These are phyloP conservation scores for Contarinia nasturtii DNA, from an alignment of 1,140 invertebrate species.

Conservation along the genomic window DNA sequence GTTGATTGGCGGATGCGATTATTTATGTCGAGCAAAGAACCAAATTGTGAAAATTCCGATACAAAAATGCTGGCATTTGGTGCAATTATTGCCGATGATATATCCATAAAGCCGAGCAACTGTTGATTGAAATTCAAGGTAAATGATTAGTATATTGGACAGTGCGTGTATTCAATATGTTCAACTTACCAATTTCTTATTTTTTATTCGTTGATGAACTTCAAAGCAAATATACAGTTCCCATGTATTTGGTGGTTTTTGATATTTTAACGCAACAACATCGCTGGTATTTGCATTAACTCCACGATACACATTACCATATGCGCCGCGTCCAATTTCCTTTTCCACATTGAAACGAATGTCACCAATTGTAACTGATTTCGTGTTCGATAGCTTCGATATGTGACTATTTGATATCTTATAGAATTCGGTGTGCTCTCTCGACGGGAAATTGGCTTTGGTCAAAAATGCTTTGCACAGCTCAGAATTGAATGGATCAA, in stretches of 20 bases:
- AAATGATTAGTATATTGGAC: neutral
- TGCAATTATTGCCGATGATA: constrained; percentile 43
- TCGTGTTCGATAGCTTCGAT: constrained; percentile 28
- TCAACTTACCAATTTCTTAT: constrained; percentile 37
- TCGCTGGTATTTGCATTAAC: constrained; percentile 28
- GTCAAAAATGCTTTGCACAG: constrained; percentile 32
- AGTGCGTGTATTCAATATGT: neutral
- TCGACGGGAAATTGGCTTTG: constrained; percentile 30
- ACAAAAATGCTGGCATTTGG: constrained; percentile 62
- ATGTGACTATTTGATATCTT: constrained; percentile 19
- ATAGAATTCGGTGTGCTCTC: constrained; percentile 15
- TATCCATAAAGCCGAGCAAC: constrained; percentile 47
- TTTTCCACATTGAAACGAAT: constrained; percentile 46
- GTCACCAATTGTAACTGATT: constrained; percentile 30
- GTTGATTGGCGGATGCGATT: constrained; percentile 50
- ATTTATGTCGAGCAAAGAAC: constrained; percentile 58
- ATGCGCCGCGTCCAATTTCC: constrained; percentile 55
- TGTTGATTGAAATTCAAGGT: constrained; percentile 11
- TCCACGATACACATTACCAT: constrained; percentile 39
- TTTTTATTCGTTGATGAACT: constrained; percentile 43
- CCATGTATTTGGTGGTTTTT: constrained; percentile 62
- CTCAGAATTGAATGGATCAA: constrained; percentile 37
- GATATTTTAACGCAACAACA: constrained; percentile 51
- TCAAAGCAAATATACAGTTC: constrained; percentile 66
- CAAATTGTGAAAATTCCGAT: constrained; percentile 57